These are phyloP conservation scores for Eupithecia dodoneata DNA, from an alignment of 2,888 invertebrate species.

Conservation along the genomic window DNA sequence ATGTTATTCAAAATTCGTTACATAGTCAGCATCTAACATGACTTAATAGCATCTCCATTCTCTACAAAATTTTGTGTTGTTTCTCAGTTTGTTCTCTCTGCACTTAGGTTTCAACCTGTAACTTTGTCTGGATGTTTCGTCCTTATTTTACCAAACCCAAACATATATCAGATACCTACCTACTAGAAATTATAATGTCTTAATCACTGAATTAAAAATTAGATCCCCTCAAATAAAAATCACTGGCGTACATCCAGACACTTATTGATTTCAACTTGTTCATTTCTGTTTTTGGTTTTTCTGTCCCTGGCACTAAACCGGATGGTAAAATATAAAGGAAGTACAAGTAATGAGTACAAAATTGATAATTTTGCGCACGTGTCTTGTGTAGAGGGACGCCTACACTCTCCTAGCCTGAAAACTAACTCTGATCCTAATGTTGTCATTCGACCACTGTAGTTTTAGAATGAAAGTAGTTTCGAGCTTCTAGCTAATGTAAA, in stretches of 20 bases:
- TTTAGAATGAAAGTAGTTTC: constrained; percentile 58
- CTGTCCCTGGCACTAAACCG: constrained; percentile 78
- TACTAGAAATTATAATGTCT: neutral
- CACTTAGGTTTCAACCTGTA: constrained; percentile 47
- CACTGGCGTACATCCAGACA: constrained; percentile 42
- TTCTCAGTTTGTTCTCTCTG: constrained; percentile 44
- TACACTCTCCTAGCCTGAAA: constrained; percentile 71
- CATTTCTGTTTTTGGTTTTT: constrained; percentile 72
- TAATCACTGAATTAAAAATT: neutral
- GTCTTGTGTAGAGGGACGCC: constrained; percentile 80
- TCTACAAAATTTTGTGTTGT: constrained; percentile 34
- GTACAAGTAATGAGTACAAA: constrained; percentile 83
- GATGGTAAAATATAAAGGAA: constrained; percentile 76
- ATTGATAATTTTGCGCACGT: constrained; percentile 80
- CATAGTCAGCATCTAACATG: constrained; percentile 28
- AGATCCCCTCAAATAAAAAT: neutral
- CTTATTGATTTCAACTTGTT: constrained; percentile 67
- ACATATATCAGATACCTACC: neutral
- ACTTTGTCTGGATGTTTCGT: constrained; percentile 53
- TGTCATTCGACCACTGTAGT: constrained; percentile 77
- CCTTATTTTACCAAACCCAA: constrained; percentile 6
- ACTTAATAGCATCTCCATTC: constrained; percentile 35
- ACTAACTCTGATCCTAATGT: constrained; percentile 63
- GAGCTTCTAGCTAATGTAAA: constrained; percentile 59
- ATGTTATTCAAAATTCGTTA: constrained; percentile 29